These are phyloP conservation scores for Orientallactaga sibirica DNA, from an alignment of 2,797 vertebrate genomes.

Conservation along the genomic window DNA sequence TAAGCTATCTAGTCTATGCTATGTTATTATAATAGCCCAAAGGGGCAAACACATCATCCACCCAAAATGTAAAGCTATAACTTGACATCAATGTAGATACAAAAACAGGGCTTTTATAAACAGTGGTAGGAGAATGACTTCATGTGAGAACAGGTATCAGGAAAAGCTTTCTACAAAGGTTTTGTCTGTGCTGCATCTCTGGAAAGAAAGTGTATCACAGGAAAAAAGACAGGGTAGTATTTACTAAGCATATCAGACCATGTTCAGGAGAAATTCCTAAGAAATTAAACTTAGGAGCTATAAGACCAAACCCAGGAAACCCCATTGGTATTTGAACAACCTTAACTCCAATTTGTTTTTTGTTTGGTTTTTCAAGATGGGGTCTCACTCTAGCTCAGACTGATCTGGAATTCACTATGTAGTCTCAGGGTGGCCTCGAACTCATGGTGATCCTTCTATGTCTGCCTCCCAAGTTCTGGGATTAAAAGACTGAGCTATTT, in stretches of 20 bases:
- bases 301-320: not conserved
- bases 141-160: accelerated
- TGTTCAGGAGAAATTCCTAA: not conserved
- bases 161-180: not conserved
- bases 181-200: not conserved
- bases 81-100: not conserved
- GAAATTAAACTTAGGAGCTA: not conserved
- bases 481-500: not conserved
- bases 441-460: no score
- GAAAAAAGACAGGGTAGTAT: not conserved
- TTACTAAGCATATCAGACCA: not conserved
- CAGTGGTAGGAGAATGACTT: not conserved
- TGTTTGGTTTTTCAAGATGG: not conserved
- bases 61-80: not conserved
- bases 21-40: not conserved
- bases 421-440: no score
- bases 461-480: no score
- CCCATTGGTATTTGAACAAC: not conserved
- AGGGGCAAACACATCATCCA: not conserved
- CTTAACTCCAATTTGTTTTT: not conserved
- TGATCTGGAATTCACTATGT: no score
- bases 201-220: not conserved
- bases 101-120: not conserved
- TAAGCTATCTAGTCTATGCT: no score
- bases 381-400: no score